A percentile compares a stretch with the other conserved stretches of the same genome.
These are phyloP conservation scores for Etheostoma nigrum DNA, from an alignment of 2,797 vertebrate species.

Conservation along the genomic window DNA sequence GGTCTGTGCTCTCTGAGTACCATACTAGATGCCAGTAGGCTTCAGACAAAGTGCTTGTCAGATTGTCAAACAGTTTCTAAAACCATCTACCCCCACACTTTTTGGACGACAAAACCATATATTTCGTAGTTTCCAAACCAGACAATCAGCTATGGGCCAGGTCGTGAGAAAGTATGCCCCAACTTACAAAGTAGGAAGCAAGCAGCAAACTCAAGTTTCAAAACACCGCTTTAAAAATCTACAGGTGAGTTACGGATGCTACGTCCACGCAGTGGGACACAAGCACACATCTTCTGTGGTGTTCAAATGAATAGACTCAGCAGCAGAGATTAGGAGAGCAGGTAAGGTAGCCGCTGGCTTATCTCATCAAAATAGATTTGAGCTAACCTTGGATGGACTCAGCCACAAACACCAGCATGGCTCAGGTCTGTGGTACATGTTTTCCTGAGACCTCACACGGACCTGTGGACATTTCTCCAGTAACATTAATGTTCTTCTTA, in stretches of 20 bases:
- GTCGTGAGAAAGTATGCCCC: background rate
- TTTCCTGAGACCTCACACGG: constrained; percentile 9
- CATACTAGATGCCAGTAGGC: too few relatives aligned
- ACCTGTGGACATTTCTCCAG: constrained; percentile 17
- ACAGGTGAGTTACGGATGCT: background rate
- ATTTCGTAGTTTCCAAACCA: background rate
- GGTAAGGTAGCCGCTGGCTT: constrained; percentile 46
- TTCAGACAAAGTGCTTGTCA: too few relatives aligned
- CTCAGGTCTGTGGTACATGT: constrained; percentile 17
- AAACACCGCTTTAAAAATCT: background rate
- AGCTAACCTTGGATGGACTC: constrained; percentile 51
- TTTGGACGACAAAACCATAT: background rate
- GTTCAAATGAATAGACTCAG: constrained; percentile 25
- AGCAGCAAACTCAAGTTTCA: background rate
- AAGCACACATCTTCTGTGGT: constrained; percentile 18
- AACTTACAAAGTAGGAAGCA: background rate
- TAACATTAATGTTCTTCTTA: background rate
- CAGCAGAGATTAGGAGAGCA: constrained; percentile 50
- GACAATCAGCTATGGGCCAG: background rate
- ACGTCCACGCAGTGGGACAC: background rate
- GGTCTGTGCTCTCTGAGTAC: too few relatives aligned
- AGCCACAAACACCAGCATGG: background rate
- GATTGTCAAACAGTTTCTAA: too few relatives aligned
- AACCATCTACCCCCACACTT: background rate
- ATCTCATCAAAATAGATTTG: constrained; percentile 68